phyloP scores from a whole-genome alignment of 2,888 invertebrate genomes.

The Emmelina monodactyla region DNA sequence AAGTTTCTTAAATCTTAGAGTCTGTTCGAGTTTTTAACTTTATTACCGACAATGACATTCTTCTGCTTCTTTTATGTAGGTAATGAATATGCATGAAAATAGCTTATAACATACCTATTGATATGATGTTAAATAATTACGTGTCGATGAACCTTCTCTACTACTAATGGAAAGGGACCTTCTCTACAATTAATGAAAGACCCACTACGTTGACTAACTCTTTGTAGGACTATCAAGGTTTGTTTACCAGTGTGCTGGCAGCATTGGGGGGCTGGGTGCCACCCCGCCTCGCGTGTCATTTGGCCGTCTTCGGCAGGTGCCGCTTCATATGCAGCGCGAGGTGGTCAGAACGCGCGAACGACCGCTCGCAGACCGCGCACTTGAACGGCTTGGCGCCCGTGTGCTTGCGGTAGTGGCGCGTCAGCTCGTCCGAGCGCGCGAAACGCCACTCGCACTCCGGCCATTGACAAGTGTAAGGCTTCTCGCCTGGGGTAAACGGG shows the following conservation, averaged over 20 bases:
- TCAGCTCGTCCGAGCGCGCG: constrained; percentile 94
- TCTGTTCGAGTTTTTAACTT: too few species aligned
- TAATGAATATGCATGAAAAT: too few species aligned
- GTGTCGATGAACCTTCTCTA: too few species aligned
- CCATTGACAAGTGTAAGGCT: constrained; percentile 98
- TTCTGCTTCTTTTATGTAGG: too few species aligned
- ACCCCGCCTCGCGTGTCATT: constrained; percentile 67
- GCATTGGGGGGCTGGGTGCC: constrained; percentile 48
- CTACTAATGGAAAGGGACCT: too few species aligned
- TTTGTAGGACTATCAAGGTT: too few species aligned
- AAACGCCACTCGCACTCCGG: constrained; percentile 98
- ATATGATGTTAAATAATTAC: too few species aligned
- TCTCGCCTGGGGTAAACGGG: constrained; percentile 93
- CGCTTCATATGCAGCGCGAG: constrained; percentile 96
- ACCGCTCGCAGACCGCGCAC: constrained; percentile 93
- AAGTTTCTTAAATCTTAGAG: too few species aligned
- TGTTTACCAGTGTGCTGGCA: constrained; percentile 39
- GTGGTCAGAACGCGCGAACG: constrained; percentile 95
- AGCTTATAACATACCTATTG: too few species aligned
- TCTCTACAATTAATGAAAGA: too few species aligned
- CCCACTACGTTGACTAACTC: too few species aligned
- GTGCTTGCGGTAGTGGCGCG: constrained; percentile 96
- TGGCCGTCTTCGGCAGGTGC: constrained; percentile 88
- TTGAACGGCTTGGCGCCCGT: constrained; percentile 98
- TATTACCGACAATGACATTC: too few species aligned